Evolutionary conservation across 2,797 vertebrate species (phyloP), one percentile per base, ranked within the genome.

Genomic region (Coregonus sp.): DNA sequence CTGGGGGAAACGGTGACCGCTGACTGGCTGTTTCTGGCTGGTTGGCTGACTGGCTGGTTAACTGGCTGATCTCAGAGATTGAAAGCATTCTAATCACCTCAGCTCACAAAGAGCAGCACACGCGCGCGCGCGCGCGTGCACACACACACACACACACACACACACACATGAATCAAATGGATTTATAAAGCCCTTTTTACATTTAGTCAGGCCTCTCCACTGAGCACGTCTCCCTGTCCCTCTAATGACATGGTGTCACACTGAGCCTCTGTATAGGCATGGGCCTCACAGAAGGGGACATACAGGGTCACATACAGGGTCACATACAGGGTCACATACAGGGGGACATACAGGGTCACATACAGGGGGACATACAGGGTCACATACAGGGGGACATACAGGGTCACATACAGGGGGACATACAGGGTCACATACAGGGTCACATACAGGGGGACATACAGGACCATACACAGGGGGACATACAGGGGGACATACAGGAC

Each of bases 121-220:
- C 68, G 25, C 15, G 4, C 37, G 1, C 35, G 1, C 65, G 2
- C 31, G 0, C 25, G 18, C 31, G 18, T 1, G 7, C 25, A 68
- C 66, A 37, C 66, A 15, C 31, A 68, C 66, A 68, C 67, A 47
- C 67, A 69, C 31, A 35, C 9, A 70, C 68, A 70, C 37, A 37
- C 37, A 37, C 37, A 70, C 67, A 35, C 31, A 69, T 14, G 11
- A 47, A 47, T 47, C 40, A 47, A 47, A 47, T 47, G 40, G 2
- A 47, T 47, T 47, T 47, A 47, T 47, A 47, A 47, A 47, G 40
- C 40, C 40, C 40, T 12, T 47, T 47, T 47, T 47, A 47, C 40
- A 47, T 47, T 47, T 47, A 12, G 56, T 20, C 59, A 25, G 59
- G 59, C 9, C 3, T 63, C 11, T 63, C 20, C 59, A 25, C 59